Percentiles rank a stretch among this genome's conserved stretches.
Evolutionary conservation across 92 coral and sea anemone genomes (phyloP).

Genomic region (Anthopleura xanthogrammica): DNA sequence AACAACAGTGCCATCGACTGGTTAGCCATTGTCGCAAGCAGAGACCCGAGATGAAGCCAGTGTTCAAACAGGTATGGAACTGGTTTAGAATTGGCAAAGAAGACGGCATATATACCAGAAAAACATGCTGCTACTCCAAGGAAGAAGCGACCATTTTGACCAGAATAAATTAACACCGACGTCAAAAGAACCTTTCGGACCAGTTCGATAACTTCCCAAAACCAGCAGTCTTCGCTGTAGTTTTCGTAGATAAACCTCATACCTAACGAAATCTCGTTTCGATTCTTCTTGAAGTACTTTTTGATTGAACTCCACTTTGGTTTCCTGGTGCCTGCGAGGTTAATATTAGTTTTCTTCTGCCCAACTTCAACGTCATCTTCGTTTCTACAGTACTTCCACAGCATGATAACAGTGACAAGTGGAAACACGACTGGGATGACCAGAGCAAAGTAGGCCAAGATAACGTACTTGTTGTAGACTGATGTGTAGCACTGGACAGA

Average conservation of each 20-base stretch:
- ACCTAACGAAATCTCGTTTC: not conserved
- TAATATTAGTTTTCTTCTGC: not conserved
- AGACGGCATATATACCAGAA: not conserved
- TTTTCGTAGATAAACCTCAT: constrained; percentile 21
- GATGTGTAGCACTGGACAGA: constrained; percentile 9
- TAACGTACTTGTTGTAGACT: constrained; percentile 4
- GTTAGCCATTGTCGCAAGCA: constrained; percentile 4
- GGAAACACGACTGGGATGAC: constrained; percentile 13
- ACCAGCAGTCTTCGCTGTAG: not conserved
- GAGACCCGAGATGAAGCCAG: constrained; percentile 17
- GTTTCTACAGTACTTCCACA: constrained; percentile 13
- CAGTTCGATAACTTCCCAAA: constrained; percentile 14
- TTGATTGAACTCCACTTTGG: not conserved
- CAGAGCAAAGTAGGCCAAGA: not conserved
- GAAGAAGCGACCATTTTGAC: not conserved
- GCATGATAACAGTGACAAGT: not conserved
- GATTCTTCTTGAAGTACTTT: not conserved
- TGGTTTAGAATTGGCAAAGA: constrained; percentile 5
- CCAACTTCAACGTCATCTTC: not conserved
- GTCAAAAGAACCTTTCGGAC: constrained; percentile 4
- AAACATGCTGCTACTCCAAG: constrained; percentile 6
- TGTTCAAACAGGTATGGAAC: constrained; percentile 17
- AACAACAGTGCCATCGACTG: constrained; percentile 4
- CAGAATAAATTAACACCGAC: not conserved
- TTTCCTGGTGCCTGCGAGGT: not conserved